phyloP scores from a whole-genome alignment of 2,113 vertebrate species.

The Leptosomus discolor region DNA sequence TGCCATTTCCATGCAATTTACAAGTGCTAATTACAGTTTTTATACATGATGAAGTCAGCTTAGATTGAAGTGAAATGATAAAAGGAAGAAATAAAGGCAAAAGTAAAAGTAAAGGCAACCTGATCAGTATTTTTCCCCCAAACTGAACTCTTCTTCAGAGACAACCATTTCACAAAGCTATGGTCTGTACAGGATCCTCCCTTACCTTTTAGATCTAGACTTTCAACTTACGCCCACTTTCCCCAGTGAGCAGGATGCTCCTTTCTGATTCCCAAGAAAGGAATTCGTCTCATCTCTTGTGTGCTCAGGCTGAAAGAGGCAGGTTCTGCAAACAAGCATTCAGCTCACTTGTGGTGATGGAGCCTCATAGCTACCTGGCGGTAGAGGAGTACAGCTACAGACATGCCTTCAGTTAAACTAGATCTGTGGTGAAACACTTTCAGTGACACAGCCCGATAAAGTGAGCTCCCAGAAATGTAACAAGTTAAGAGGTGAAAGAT shows the following conservation, averaged over 20 bases:
- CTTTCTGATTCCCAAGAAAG: not conserved
- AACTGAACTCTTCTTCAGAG: not conserved
- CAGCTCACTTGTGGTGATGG: not conserved
- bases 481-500: not conserved
- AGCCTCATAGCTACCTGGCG: not conserved
- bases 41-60: not conserved
- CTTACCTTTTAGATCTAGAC: not conserved
- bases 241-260: not conserved
- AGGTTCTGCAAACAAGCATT: not conserved
- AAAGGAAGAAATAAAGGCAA: not conserved
- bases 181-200: not conserved
- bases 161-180: not conserved
- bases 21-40: not conserved
- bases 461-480: accelerated
- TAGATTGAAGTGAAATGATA: not conserved
- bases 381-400: not conserved
- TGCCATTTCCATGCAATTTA: not conserved
- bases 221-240: not conserved
- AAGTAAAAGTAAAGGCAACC: not conserved
- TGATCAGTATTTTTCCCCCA: not conserved
- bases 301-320: not conserved
- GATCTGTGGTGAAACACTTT: not conserved
- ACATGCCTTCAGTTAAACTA: not conserved
- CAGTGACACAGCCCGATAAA: not conserved
- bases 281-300: not conserved